Base-by-base conservation (phyloP, 2,113 vertebrate genomes). In the Notothenia rossii region DNA sequence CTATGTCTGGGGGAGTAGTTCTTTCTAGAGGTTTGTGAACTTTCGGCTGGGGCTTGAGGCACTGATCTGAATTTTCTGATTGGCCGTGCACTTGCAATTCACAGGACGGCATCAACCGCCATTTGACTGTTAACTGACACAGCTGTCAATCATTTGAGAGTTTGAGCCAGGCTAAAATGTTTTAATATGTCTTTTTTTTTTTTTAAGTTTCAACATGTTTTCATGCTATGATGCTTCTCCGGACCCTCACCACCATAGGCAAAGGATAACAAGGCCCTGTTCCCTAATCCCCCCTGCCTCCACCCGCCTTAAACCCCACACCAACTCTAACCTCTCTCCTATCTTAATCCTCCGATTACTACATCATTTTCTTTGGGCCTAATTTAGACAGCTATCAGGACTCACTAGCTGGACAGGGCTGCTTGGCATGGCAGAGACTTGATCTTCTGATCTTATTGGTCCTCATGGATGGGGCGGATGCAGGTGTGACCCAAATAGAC, bases 261-360 rank as follows among this genome's bases (percentile, higher is more conserved):
- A 17, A 80, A 61, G 77, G 50, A 62, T 74, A 80, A 88, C 77
- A 75, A 60, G 82, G 46, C 61, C 68, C 72, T 64, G 49, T 60
- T 76, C 80, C 80, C 82, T 80, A 87, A 89, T 81, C 79, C 80
- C 70, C 63, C 72, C 59, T 1, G 22, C 20, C 36, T 25, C 65
- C 53, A 20, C 60, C 50, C 55, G 72, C 46, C 76, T 76, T 71
- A 50, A 55, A 20, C 79, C 75, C 77, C 83, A 70, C 66, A 59
- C 65, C 64, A 81, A 25, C 66, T 65, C 85, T 59, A 81, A 66
- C 82, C 79, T 85, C 49, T 68, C 83, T 87, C 67, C 81, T 45
- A 77, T 92, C 94, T 87, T 96, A 95, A 96, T 95, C 96, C 92
- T 76, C 46, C 3, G 76, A 93, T 94, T 94, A 93, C 90, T 64